Evolutionary conservation across 2,888 invertebrate genomes (phyloP), one percentile per base, ranked within the genome.

Genomic region (Antheraea assamensis): DNA sequence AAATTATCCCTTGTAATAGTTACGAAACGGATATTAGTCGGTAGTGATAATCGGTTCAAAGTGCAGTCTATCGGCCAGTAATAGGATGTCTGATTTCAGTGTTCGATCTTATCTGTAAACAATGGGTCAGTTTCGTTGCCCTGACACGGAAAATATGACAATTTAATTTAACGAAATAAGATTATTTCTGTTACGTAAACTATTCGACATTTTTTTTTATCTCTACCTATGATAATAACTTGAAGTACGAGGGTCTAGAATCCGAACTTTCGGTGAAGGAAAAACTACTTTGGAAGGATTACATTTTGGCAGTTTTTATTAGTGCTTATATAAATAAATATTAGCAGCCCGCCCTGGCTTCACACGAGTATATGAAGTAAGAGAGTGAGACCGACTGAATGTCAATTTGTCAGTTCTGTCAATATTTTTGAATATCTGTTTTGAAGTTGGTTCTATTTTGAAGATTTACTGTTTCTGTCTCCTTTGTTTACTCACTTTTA

Each of bases 71-170:
- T 64, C 35, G 15, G n/a, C 24, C 68, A 21, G 21, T 35, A 31
- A 24, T 27, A 68, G 31, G 68, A 35, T 68, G 68, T 68, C n/a
- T 68, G 31, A 7, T 66, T n/a, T 66, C 19, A 10, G n/a, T n/a
- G n/a, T n/a, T n/a, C n/a, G n/a, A n/a, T n/a, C 8, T 35, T 68
- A 68, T 68, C 68, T 21, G 17, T 15, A 17, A 64, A 64, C 61
- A 64, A 64, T 64, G 30, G 61, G 61, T 64, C 61, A 64, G 61
- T 64, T 64, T 30, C 61, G 61, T 10, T 64, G 61, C 27, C 61
- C 61, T 30, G 61, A 15, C 30, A 64, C 61, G 61, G 30, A 64
- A 30, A 30, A 30, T 13, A 17, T 61, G 58, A 58, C 61, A 15
- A 5, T 64, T 30, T 64, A 15, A 17, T 64, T 30, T 17, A 64